Conservation (phyloP, 2,888 invertebrate genomes). For the Punctoribates punctum region DNA sequence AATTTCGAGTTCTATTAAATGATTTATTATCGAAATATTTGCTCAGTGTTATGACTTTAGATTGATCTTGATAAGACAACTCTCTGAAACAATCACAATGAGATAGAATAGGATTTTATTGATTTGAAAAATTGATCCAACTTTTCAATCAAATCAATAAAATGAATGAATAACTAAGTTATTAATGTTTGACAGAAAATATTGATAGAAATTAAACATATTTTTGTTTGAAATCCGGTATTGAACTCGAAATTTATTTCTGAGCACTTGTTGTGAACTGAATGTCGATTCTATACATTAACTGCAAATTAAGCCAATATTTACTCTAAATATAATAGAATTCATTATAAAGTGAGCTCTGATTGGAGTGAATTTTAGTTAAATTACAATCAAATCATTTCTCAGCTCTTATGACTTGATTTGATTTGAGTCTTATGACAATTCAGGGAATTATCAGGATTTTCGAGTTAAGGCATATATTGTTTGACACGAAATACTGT, state of each 20-base stretch:
- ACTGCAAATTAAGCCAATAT: background rate
- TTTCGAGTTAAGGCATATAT: background rate
- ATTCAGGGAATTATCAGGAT: background rate
- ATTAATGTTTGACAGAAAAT: background rate
- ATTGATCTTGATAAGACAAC: too few relatives aligned
- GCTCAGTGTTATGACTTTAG: too few relatives aligned
- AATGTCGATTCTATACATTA: background rate
- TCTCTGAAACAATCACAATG: too few relatives aligned
- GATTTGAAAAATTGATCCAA: too few relatives aligned
- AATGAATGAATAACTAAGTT: background rate
- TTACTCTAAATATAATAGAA: background rate
- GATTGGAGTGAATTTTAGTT: background rate
- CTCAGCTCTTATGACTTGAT: background rate
- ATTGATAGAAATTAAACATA: background rate
- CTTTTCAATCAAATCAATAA: background rate
- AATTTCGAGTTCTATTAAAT: too few relatives aligned
- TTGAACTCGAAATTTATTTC: background rate
- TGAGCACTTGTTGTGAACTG: background rate
- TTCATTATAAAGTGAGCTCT: background rate
- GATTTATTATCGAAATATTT: too few relatives aligned
- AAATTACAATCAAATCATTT: conserved; percentile 7
- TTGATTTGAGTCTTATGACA: background rate
- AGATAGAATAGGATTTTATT: too few relatives aligned
- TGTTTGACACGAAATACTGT: background rate
- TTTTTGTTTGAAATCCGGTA: background rate